Percentiles rank a stretch among this genome's conserved stretches.
Evolutionary conservation across 1,140 invertebrate genomes (phyloP).

Genomic region (Magallana ariakensis): DNA sequence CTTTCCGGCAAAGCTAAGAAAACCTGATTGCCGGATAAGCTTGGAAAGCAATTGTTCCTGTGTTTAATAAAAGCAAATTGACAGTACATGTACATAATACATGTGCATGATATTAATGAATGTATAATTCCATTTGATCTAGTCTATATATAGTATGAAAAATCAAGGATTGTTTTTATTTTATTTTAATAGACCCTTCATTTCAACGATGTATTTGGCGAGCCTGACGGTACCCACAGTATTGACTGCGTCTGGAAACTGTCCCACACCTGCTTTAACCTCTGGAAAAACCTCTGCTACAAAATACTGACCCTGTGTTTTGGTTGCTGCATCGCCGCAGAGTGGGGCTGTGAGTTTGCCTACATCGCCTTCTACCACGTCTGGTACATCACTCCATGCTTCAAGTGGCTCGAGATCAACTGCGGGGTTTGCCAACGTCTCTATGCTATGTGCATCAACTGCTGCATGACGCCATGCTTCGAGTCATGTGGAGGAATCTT

Average conservation of each 20-base stretch:
- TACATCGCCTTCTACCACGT: conserved; percentile 85
- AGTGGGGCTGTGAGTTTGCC: conserved; percentile 87
- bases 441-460: conserved; percentile 80
- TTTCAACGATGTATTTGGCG: conserved; percentile 89
- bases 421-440: conserved; percentile 84
- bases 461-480: conserved; percentile 64
- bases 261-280: conserved; percentile 85
- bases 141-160: no score
- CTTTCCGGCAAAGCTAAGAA: no score
- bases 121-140: no score
- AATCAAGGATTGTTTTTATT: background rate
- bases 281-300: conserved; percentile 86
- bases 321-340: conserved; percentile 85
- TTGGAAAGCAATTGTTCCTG: no score
- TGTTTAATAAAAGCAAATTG: no score
- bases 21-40: no score
- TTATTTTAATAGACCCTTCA: conserved; percentile 48
- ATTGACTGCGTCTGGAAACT: conserved; percentile 87
- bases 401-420: conserved; percentile 80
- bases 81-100: no score
- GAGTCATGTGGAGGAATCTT: conserved; percentile 64
- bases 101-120: no score
- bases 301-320: conserved; percentile 83
- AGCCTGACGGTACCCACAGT: conserved; percentile 87
- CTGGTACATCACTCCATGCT: conserved; percentile 76